A percentile compares a stretch with the other conserved stretches of the same genome.
phyloP scores from a whole-genome alignment of 2,888 invertebrate species.

The Hirudinaria manillensis region DNA sequence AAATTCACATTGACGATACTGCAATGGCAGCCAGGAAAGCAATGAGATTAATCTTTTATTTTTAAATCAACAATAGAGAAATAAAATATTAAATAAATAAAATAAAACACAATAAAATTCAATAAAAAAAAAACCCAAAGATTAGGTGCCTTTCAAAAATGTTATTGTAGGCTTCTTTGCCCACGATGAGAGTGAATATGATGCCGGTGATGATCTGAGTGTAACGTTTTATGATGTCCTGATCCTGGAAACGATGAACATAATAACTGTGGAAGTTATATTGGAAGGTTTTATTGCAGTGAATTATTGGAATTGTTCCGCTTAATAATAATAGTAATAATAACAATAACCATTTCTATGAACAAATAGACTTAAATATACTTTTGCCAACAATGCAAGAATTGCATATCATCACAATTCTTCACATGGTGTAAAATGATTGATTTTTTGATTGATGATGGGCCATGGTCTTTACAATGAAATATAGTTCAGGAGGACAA shows the following conservation, averaged over 20 bases:
- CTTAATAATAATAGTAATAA: not conserved
- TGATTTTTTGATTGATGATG: too few relatives aligned
- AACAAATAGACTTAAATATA: too few relatives aligned
- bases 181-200: constrained; percentile 17
- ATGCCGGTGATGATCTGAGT: constrained; percentile 17
- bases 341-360: not conserved
- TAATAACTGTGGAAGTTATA: not conserved
- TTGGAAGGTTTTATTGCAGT: not conserved
- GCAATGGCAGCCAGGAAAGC: not conserved
- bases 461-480: too few relatives aligned
- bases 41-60: not conserved
- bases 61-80: not conserved
- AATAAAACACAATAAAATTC: not conserved
- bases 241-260: constrained; percentile 7
- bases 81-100: not conserved
- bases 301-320: not conserved
- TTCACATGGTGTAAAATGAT: too few relatives aligned
- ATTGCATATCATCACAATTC: too few relatives aligned
- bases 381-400: too few relatives aligned
- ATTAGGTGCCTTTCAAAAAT: constrained; percentile 19
- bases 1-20: constrained; percentile 7
- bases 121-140: not conserved
- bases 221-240: constrained; percentile 24
- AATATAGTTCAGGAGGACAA: too few relatives aligned
- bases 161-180: constrained; percentile 19